Evolutionary conservation across 2,888 invertebrate genomes (phyloP).

Genomic region (Ophion ventricosus): DNA sequence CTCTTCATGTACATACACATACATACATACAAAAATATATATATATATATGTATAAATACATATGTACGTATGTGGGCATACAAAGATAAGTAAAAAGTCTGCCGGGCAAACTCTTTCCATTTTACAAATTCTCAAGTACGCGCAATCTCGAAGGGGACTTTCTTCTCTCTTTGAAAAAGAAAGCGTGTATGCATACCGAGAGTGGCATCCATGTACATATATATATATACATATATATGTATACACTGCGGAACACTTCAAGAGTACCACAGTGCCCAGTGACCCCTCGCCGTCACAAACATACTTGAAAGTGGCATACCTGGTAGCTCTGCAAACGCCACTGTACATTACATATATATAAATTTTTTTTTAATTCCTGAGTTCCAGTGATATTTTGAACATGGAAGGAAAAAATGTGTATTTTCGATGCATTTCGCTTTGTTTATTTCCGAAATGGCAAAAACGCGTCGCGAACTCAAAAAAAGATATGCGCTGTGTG

Average conservation of each 20-base stretch:
- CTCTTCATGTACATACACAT: constrained; percentile 1
- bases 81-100: constrained; percentile 17
- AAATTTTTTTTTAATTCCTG: too few species aligned
- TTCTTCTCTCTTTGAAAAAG: constrained; percentile 45
- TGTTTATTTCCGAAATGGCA: too few species aligned
- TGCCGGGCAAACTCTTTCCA: constrained; percentile 42
- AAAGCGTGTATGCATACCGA: constrained; percentile 40
- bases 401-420: too few species aligned
- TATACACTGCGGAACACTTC: background rate
- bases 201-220: background rate
- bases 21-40: background rate
- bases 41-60: background rate
- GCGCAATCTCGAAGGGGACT: constrained; percentile 55
- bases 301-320: constrained; percentile 58
- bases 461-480: too few species aligned
- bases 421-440: too few species aligned
- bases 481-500: too few species aligned
- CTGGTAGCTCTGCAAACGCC: constrained; percentile 29
- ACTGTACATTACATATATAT: constrained; percentile 16
- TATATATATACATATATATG: background rate
- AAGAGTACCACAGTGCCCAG: constrained; percentile 52
- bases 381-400: too few species aligned
- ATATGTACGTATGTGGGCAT: background rate
- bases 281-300: constrained; percentile 59
- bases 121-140: constrained; percentile 62